Percentiles rank a stretch among this genome's conserved stretches.
Conservation (phyloP, 2,113 vertebrate species). For the Phyllostomus hastatus region DNA sequence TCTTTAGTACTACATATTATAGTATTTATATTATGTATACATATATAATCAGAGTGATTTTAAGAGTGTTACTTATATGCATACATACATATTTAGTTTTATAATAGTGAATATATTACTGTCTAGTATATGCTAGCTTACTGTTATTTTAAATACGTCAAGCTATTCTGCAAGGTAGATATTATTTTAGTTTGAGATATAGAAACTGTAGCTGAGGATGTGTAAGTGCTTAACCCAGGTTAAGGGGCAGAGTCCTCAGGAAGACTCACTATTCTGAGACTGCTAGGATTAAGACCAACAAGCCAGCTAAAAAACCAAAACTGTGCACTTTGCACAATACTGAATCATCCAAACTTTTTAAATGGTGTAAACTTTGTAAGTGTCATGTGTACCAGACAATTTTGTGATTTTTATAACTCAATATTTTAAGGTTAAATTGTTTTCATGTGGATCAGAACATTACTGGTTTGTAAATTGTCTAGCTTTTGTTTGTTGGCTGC, state of each 20-base stretch:
- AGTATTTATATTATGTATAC: not conserved
- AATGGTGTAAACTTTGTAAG: not conserved
- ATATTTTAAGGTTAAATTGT: not conserved
- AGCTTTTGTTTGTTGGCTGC: not conserved
- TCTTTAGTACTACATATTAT: not conserved
- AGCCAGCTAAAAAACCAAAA: not conserved
- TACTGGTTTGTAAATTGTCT: not conserved
- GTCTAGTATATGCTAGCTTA: not conserved
- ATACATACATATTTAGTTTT: not conserved
- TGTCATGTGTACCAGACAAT: not conserved
- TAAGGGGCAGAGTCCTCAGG: not conserved
- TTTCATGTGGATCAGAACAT: not conserved
- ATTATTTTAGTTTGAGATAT: not conserved
- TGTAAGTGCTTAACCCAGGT: not conserved
- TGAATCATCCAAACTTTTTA: not conserved
- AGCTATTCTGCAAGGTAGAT: not conserved
- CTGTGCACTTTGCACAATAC: not conserved
- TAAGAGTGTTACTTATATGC: not conserved
- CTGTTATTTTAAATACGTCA: not conserved
- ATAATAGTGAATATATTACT: not conserved
- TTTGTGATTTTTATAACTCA: constrained; percentile 8
- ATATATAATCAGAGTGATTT: not conserved
- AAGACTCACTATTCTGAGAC: not conserved
- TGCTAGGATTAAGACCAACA: not conserved
- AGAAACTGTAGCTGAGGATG: not conserved